Evolutionary conservation across 1,140 invertebrate species (phyloP).

Genomic region (Trichoplusia ni): DNA sequence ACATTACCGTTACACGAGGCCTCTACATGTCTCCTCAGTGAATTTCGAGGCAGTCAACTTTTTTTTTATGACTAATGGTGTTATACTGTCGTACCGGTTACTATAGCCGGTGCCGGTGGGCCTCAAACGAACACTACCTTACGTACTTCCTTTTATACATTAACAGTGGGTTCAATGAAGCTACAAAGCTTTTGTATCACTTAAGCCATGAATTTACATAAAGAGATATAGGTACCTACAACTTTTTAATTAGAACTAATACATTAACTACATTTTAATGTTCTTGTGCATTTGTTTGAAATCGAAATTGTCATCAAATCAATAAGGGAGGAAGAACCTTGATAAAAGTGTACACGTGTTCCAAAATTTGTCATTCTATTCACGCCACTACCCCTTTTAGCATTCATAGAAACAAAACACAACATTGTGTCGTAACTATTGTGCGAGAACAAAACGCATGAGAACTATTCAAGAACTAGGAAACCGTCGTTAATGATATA

Average conservation of each 20-base stretch:
- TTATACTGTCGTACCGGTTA: background rate
- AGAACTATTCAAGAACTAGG: constrained; percentile 26
- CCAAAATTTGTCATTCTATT: constrained; percentile 12
- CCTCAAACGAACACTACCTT: too few species aligned
- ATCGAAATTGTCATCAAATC: too few species aligned
- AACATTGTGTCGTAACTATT: constrained; percentile 28
- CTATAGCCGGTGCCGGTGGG: background rate
- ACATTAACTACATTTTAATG: too few species aligned
- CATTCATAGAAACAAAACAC: constrained; percentile 25
- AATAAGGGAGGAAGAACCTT: too few species aligned
- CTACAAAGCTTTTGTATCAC: too few species aligned
- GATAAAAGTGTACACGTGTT: constrained; percentile 11
- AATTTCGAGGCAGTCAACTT: constrained; percentile 7
- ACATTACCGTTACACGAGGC: background rate
- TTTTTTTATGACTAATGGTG: background rate
- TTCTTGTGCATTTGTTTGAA: too few species aligned
- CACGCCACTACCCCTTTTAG: background rate
- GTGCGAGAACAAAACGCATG: constrained; percentile 27
- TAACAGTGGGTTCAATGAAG: too few species aligned
- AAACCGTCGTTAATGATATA: constrained; percentile 36
- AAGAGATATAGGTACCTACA: too few species aligned
- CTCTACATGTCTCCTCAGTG: background rate
- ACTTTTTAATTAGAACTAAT: too few species aligned
- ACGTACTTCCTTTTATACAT: too few species aligned
- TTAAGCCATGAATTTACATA: too few species aligned